Evolutionary conservation across 2,797 vertebrate genomes (phyloP).

Genomic region (Falco cherrug): DNA sequence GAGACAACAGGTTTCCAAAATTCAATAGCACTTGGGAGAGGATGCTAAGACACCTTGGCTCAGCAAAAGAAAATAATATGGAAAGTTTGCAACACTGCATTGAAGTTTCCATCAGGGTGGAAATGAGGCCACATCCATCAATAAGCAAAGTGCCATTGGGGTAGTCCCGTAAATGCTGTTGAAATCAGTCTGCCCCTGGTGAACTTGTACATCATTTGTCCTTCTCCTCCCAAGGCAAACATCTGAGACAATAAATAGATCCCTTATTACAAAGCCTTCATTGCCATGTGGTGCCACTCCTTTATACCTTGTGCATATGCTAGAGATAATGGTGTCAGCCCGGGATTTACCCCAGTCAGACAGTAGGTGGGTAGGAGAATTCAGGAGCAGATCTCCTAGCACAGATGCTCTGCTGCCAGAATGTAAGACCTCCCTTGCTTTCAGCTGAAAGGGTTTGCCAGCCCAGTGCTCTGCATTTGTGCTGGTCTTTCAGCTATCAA

Average conservation of each 20-base stretch:
- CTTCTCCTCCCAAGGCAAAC: background rate
- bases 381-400: background rate
- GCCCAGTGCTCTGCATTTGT: background rate
- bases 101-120: background rate
- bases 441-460: background rate
- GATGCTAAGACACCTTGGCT: background rate
- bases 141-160: background rate
- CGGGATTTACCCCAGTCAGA: background rate
- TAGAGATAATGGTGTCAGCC: background rate
- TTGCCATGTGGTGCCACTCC: fast-evolving
- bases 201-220: background rate
- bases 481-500: background rate
- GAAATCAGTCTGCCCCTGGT: background rate
- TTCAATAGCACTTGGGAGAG: background rate
- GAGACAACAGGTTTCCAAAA: background rate
- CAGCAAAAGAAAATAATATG: background rate
- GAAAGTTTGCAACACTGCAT: background rate
- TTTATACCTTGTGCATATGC: background rate
- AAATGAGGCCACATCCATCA: background rate
- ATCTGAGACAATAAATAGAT: background rate
- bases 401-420: background rate
- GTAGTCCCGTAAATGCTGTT: background rate
- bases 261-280: background rate
- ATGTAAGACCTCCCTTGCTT: background rate
- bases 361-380: background rate